A percentile compares a stretch with the other conserved stretches of the same genome.
Evolutionary conservation across 35 echinoderm and acorn worm genomes (phyloP).

Genomic region (Ptychodera flava): DNA sequence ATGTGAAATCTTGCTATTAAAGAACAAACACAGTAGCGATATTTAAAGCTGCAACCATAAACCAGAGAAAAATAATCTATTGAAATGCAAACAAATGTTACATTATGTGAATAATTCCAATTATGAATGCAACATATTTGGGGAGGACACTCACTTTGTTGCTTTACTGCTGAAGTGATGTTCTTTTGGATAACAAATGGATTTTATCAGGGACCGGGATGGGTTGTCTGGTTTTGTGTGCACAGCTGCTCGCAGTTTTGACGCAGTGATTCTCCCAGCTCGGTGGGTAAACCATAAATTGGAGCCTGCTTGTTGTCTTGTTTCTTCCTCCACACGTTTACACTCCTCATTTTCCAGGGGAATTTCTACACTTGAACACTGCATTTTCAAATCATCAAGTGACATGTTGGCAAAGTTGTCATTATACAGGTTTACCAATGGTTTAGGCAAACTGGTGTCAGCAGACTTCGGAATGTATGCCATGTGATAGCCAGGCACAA

Average conservation of each 20-base stretch:
- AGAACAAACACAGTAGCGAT: too few relatives aligned
- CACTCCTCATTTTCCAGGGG: not conserved
- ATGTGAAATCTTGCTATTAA: too few relatives aligned
- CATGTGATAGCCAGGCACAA: constrained; percentile 4
- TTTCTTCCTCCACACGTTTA: not conserved
- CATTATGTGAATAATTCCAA: too few relatives aligned
- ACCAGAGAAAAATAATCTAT: too few relatives aligned
- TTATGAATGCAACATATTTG: too few relatives aligned
- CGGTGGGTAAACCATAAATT: constrained; percentile 14
- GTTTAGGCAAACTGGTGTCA: not conserved
- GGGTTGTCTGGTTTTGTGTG: constrained; percentile 13
- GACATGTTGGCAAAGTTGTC: not conserved
- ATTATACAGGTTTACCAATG: constrained; percentile 12
- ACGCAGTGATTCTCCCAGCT: constrained; percentile 33
- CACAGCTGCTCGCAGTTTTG: constrained; percentile 13
- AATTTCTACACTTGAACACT: constrained; percentile 14
- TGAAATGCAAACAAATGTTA: too few relatives aligned
- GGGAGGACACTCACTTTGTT: too few relatives aligned
- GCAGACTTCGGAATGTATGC: constrained; percentile 12
- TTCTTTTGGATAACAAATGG: constrained; percentile 19
- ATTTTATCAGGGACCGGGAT: constrained; percentile 10
- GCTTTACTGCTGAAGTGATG: too few relatives aligned
- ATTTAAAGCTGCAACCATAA: too few relatives aligned
- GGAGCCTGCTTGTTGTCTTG: constrained; percentile 10
- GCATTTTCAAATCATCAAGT: not conserved